These are phyloP conservation scores for Pristionchus maxplancki DNA, from an alignment of 2,888 invertebrate genomes.

Conservation along the genomic window DNA sequence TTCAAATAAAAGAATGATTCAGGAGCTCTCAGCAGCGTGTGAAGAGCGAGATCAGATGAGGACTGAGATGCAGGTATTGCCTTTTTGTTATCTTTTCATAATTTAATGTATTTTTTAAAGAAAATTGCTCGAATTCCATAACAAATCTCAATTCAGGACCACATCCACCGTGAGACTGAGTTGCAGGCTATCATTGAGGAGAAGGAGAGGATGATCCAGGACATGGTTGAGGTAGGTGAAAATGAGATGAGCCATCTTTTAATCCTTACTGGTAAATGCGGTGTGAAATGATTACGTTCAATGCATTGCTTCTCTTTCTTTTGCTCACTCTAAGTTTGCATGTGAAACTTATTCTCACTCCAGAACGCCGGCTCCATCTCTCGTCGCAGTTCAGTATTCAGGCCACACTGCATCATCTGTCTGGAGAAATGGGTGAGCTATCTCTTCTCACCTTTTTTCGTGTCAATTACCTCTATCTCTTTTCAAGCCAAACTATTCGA, in stretches of 20 bases:
- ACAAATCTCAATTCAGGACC: not conserved
- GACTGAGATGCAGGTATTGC: conserved; percentile 47
- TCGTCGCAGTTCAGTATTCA: conserved; percentile 34
- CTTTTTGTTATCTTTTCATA: too few species aligned
- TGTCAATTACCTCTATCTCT: too few species aligned
- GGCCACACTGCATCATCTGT: conserved; percentile 51
- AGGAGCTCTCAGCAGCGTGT: conserved; percentile 37
- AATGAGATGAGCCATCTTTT: not conserved
- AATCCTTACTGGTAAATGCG: too few species aligned
- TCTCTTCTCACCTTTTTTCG: too few species aligned
- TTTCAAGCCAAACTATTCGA: too few species aligned
- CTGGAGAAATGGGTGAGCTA: conserved; percentile 40
- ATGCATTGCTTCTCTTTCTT: too few species aligned
- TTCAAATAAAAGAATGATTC: not conserved
- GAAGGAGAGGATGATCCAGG: conserved; percentile 33
- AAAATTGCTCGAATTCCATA: not conserved
- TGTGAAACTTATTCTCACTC: not conserved
- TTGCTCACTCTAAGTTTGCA: too few species aligned
- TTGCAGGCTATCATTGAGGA: conserved; percentile 36
- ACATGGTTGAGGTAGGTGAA: not conserved
- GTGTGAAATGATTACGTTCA: too few species aligned
- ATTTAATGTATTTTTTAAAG: not conserved
- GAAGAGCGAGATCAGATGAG: conserved; percentile 49
- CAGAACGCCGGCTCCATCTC: conserved; percentile 28
- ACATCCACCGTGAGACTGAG: conserved; percentile 41